phyloP scores from a whole-genome alignment of 2,888 invertebrate species.

The Rotaria socialis region DNA sequence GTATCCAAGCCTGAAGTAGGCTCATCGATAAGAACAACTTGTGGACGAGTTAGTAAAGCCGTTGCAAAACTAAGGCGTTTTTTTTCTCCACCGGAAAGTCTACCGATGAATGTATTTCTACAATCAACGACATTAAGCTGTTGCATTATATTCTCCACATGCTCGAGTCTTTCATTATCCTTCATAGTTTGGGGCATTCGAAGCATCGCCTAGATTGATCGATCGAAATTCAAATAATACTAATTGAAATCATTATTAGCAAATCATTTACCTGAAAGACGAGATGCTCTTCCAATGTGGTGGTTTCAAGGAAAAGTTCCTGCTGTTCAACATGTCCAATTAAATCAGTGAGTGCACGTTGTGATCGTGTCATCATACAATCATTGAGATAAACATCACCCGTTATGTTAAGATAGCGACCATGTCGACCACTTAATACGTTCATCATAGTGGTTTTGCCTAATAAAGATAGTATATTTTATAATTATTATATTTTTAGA shows the following conservation, averaged over 20 bases:
- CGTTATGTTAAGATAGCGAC: conserved; percentile 51
- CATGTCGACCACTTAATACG: conserved; percentile 77
- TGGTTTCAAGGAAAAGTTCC: conserved; percentile 78
- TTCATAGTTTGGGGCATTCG: conserved; percentile 52
- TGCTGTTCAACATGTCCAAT: conserved; percentile 84
- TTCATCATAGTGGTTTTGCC: conserved; percentile 91
- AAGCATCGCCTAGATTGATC: conserved; percentile 50
- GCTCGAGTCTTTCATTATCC: conserved; percentile 49
- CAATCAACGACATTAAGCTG: conserved; percentile 65
- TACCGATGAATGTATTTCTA: conserved; percentile 80
- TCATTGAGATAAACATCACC: conserved; percentile 64
- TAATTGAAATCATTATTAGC: background rate
- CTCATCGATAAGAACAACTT: conserved; percentile 90
- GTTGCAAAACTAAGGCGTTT: conserved; percentile 90
- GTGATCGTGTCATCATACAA: background rate
- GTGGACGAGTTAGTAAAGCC: conserved; percentile 68
- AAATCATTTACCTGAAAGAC: background rate
- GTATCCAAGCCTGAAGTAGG: conserved; percentile 94
- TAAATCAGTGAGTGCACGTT: conserved; percentile 61
- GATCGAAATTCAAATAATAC: background rate
- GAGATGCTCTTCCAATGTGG: conserved; percentile 41
- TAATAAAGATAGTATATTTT: background rate
- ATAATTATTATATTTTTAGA: too few species aligned
- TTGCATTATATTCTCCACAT: conserved; percentile 54
- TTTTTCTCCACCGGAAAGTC: conserved; percentile 91